phyloP scores from a whole-genome alignment of 2,113 vertebrate genomes.

The Athene cunicularia region DNA sequence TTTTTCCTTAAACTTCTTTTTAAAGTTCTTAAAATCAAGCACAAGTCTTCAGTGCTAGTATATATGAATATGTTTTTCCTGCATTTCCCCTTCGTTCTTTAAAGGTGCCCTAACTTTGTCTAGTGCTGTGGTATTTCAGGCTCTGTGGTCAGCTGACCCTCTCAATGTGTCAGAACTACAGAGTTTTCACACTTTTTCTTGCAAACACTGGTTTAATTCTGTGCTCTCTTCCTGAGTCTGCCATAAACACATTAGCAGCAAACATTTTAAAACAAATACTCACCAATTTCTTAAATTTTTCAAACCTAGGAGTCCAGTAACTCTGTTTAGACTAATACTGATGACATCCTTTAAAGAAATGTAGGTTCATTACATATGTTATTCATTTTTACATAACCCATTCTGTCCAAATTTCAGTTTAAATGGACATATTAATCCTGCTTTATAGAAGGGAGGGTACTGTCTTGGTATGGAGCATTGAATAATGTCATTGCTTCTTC shows the following conservation, averaged over 20 bases:
- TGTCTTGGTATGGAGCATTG: background rate
- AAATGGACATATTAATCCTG: background rate
- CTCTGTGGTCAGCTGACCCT: background rate
- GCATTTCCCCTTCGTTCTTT: background rate
- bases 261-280: background rate
- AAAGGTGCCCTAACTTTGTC: background rate
- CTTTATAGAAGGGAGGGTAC: background rate
- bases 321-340: background rate
- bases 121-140: background rate
- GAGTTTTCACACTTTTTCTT: background rate
- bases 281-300: background rate
- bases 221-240: background rate
- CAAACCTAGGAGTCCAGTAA: background rate
- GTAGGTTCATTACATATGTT: background rate
- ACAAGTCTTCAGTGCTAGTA: background rate
- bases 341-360: background rate
- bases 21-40: background rate
- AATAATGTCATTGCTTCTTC: background rate
- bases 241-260: background rate
- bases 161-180: background rate
- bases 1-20: background rate
- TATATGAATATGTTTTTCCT: background rate
- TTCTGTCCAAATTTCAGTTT: background rate
- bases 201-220: background rate
- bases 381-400: background rate